phyloP scores from a whole-genome alignment of 2,888 invertebrate species.

The Rhabditoides inermis region DNA sequence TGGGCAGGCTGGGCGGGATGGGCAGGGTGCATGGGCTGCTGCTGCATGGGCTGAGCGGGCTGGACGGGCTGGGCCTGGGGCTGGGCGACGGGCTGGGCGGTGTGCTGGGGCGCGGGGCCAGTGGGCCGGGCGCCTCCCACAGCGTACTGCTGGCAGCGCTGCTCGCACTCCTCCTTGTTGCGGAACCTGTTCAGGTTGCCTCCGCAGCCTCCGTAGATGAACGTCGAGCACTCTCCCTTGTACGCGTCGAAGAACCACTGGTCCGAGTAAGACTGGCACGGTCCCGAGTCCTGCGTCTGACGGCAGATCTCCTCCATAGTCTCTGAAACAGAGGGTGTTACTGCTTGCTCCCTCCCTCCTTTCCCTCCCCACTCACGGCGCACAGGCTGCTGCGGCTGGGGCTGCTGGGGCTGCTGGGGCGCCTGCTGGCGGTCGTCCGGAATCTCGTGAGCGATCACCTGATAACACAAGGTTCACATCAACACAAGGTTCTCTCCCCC shows the following conservation, averaged over 20 bases:
- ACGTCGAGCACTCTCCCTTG: slow-evolving; percentile 25
- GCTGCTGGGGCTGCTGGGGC: slow-evolving; percentile 7
- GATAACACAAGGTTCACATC: too few relatives aligned
- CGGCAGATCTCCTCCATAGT: slow-evolving; percentile 38
- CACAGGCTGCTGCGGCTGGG: slow-evolving; percentile 3
- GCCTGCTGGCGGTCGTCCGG: slow-evolving; percentile 11
- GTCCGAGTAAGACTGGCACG: slow-evolving; percentile 71
- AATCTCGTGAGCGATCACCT: neutral
- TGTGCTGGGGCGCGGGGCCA: too few relatives aligned
- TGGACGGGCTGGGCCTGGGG: too few relatives aligned
- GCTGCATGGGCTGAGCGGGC: too few relatives aligned
- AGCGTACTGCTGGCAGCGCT: too few relatives aligned
- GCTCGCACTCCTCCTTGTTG: slow-evolving; percentile 35
- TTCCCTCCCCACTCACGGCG: too few relatives aligned
- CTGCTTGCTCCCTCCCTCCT: too few relatives aligned
- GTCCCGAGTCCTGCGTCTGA: slow-evolving; percentile 60
- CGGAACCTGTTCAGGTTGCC: slow-evolving; percentile 47
- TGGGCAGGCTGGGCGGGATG: neutral
- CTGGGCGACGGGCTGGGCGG: too few relatives aligned
- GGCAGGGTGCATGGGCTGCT: too few relatives aligned
- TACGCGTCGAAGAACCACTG: slow-evolving; percentile 30
- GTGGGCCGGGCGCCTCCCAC: too few relatives aligned
- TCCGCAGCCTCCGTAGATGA: slow-evolving; percentile 49
- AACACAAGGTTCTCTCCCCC: too few relatives aligned
- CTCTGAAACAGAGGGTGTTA: slow-evolving; percentile 7